phyloP scores from a whole-genome alignment of 30 jellyfish, hydroid and myxozoan genomes.

The Aurelia coerulea region DNA sequence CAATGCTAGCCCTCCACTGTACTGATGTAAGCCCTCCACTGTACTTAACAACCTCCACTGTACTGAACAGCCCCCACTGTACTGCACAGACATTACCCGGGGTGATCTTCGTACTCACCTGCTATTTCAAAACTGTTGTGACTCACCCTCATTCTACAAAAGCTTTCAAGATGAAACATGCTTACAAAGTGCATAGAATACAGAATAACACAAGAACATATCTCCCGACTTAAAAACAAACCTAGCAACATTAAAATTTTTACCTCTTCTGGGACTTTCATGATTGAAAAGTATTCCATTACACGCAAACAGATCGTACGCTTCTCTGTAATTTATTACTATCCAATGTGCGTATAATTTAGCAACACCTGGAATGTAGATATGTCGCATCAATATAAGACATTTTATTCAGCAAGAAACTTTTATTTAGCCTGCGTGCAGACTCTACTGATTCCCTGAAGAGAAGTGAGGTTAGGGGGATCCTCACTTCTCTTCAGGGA shows the following conservation, averaged over 20 bases:
- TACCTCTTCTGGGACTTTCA: constrained; percentile 99
- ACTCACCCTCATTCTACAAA: no score
- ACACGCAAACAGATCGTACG: constrained; percentile 88
- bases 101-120: no score
- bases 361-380: constrained; percentile 81
- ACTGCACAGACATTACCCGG: no score
- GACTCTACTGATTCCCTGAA: background rate
- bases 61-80: no score
- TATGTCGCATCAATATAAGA: background rate
- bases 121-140: no score
- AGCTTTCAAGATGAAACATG: no score
- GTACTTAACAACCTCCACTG: no score
- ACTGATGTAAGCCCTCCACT: no score
- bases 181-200: no score
- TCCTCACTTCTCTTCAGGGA: no score
- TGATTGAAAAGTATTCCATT: constrained; percentile 97
- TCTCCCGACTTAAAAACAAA: background rate
- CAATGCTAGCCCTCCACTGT: no score
- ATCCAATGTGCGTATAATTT: constrained; percentile 95
- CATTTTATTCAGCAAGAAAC: background rate
- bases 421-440: background rate
- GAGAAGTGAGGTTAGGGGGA: no score
- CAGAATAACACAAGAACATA: background rate
- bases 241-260: background rate
- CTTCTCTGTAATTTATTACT: constrained; percentile 95